These are phyloP conservation scores for Paradoxurus hermaphroditus DNA, from an alignment of 2,113 vertebrate genomes.

Conservation along the genomic window DNA sequence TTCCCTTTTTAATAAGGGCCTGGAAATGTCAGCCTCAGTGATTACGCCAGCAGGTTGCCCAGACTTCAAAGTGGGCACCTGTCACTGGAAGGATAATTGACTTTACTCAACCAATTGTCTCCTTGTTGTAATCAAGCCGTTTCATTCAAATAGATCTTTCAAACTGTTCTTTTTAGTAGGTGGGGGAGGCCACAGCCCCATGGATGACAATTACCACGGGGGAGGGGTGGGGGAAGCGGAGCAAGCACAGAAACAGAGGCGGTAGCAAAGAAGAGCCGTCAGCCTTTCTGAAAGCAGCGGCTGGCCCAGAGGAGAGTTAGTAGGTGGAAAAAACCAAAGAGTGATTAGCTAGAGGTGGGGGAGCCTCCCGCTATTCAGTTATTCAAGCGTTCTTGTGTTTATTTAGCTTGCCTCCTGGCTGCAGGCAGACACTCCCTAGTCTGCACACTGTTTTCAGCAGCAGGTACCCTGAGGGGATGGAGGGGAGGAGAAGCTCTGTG, in stretches of 20 bases:
- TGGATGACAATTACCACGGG: background rate
- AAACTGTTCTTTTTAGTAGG: slow-evolving; percentile 16
- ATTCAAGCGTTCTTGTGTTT: background rate
- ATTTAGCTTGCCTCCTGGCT: background rate
- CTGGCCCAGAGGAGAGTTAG: background rate
- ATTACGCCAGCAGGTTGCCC: background rate
- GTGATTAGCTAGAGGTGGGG: fast-evolving
- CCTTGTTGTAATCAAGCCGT: background rate
- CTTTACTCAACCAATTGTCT: slow-evolving; percentile 44
- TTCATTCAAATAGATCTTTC: slow-evolving; percentile 53
- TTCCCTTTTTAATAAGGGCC: background rate
- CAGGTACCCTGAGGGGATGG: background rate
- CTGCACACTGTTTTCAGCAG: background rate
- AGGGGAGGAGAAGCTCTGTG: background rate
- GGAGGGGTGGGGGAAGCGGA: fast-evolving
- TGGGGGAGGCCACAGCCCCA: background rate
- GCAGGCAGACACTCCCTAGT: background rate
- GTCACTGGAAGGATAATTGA: slow-evolving; percentile 52
- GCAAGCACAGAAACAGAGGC: background rate
- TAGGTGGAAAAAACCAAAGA: background rate
- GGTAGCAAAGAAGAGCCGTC: background rate
- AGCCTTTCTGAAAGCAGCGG: background rate
- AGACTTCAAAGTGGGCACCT: slow-evolving; percentile 33
- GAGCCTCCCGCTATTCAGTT: fast-evolving
- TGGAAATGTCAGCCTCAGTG: background rate